Conservation (phyloP, 2,888 invertebrate genomes). For the Griposia aprilina region DNA sequence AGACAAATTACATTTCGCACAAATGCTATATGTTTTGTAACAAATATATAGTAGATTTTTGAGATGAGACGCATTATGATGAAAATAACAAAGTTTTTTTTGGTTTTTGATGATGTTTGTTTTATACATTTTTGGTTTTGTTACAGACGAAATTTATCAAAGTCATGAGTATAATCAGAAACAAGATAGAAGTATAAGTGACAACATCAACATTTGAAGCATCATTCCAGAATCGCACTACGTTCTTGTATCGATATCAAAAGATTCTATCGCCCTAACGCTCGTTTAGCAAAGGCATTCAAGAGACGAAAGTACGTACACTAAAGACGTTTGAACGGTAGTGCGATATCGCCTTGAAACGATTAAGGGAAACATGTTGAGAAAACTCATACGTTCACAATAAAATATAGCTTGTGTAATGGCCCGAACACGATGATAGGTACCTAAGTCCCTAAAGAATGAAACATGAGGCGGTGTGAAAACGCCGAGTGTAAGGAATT, state of each 20-base stretch:
- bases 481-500: slow-evolving; percentile 38
- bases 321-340: slow-evolving; percentile 28
- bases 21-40: neutral
- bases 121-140: neutral
- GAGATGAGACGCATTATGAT: neutral
- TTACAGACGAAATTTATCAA: neutral
- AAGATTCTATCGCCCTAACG: slow-evolving; percentile 20
- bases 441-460: slow-evolving; percentile 36
- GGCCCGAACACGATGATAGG: slow-evolving; percentile 44
- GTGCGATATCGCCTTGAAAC: slow-evolving; percentile 42
- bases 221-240: neutral
- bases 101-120: neutral
- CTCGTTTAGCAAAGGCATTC: slow-evolving; percentile 43
- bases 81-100: neutral
- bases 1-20: neutral
- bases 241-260: slow-evolving; percentile 14
- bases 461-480: slow-evolving; percentile 26
- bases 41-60: neutral
- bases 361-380: slow-evolving; percentile 51
- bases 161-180: neutral
- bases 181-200: neutral
- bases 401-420: slow-evolving; percentile 55
- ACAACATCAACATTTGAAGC: neutral
- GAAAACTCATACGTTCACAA: slow-evolving; percentile 29
- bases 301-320: neutral